A percentile compares a stretch with the other conserved stretches of the same genome.
Conservation (phyloP, 2,888 invertebrate genomes). For the Drosophila histrio region DNA sequence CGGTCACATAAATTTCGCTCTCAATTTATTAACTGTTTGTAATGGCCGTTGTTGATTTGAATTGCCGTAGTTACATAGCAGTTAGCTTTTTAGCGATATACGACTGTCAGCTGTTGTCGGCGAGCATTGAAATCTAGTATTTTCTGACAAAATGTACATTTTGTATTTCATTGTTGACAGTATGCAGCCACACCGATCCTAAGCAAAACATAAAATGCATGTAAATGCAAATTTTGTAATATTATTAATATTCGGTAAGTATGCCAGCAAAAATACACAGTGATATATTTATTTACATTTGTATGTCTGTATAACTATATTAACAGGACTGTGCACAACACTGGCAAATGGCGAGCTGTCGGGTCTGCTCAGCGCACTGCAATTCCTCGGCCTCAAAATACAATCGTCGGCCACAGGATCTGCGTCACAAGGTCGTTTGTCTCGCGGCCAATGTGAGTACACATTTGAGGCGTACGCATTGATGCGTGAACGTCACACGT, state of each 20-base stretch:
- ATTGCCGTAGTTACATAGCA: neutral
- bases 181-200: slow-evolving; percentile 11
- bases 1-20: neutral
- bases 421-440: slow-evolving; percentile 53
- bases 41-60: neutral
- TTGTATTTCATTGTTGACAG: neutral
- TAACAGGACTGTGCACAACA: slow-evolving; percentile 27
- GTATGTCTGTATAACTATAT: too few species aligned
- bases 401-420: slow-evolving; percentile 44
- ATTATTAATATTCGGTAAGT: slow-evolving; percentile 41
- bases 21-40: slow-evolving; percentile 1
- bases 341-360: slow-evolving; percentile 40
- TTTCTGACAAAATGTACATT: neutral
- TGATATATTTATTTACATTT: neutral
- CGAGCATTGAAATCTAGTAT: neutral
- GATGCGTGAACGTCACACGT: slow-evolving; percentile 66
- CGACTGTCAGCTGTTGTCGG: neutral
- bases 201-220: slow-evolving; percentile 34
- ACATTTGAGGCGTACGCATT: slow-evolving; percentile 77
- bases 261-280: neutral
- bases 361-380: slow-evolving; percentile 49
- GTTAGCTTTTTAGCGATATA: neutral
- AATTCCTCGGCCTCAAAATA: slow-evolving; percentile 55
- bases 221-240: slow-evolving; percentile 23
- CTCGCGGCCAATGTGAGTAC: slow-evolving; percentile 75